phyloP scores from a whole-genome alignment of 2,113 vertebrate species.

The Sylvia atricapilla region DNA sequence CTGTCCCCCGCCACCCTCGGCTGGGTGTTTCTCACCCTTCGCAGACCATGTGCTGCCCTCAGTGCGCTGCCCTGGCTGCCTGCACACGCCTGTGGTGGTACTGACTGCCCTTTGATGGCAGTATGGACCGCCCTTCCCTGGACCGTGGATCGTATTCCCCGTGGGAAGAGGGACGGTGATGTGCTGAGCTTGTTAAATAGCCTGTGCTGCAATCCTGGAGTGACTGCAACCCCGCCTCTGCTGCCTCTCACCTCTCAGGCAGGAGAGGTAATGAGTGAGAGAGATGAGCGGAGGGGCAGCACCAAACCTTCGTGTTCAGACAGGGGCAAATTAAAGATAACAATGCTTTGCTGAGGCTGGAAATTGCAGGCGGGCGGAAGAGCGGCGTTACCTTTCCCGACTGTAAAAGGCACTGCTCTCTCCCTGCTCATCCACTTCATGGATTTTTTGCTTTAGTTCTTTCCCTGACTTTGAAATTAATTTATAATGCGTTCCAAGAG shows the following conservation, averaged over 20 bases:
- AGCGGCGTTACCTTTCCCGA: not conserved
- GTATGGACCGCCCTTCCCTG: not conserved
- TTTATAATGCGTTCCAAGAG: not conserved
- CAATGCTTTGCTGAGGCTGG: not conserved
- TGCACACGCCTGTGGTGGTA: fast-evolving
- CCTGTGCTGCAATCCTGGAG: not conserved
- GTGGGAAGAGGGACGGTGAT: not conserved
- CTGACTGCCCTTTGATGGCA: not conserved
- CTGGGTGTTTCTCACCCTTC: not conserved
- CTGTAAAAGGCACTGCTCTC: not conserved
- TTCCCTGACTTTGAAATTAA: not conserved
- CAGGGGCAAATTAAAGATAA: not conserved
- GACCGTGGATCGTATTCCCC: not conserved
- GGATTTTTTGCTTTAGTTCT: not conserved
- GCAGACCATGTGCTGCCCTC: fast-evolving
- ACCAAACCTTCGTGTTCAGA: not conserved
- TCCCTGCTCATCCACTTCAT: not conserved
- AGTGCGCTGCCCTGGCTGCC: not conserved
- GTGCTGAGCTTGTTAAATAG: not conserved
- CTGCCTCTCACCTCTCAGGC: slow-evolving; percentile 36
- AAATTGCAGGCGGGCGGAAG: not conserved
- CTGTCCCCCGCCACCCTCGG: fast-evolving
- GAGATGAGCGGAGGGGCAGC: not conserved
- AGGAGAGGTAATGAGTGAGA: not conserved
- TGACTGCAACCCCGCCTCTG: not conserved